A percentile compares a stretch with the other conserved stretches of the same genome.
phyloP scores from a whole-genome alignment of 1,140 invertebrate species.

The Drosophila bocki region DNA sequence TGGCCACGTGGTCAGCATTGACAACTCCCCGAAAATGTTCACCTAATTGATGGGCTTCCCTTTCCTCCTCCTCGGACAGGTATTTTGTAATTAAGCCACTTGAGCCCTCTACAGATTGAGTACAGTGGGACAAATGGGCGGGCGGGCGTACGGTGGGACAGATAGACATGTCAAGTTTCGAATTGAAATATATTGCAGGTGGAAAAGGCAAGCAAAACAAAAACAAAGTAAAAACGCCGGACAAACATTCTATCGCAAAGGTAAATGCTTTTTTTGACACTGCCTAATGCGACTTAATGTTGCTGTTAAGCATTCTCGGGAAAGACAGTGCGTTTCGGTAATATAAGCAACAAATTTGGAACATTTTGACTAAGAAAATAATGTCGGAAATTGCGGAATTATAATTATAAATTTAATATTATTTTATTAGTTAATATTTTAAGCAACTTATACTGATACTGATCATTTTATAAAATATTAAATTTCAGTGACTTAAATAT shows the following conservation, averaged over 20 bases:
- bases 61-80: conserved; percentile 20
- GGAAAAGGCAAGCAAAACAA: conserved; percentile 26
- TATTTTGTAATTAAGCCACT: conserved; percentile 63
- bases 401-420: background rate
- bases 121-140: conserved; percentile 31
- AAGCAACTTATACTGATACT: no score
- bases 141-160: conserved; percentile 12
- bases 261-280: conserved; percentile 79
- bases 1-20: conserved; percentile 54
- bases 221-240: conserved; percentile 10
- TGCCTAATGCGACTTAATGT: conserved; percentile 72
- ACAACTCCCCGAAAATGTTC: conserved; percentile 34
- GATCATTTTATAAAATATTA: no score
- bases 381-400: background rate
- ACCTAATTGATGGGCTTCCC: conserved; percentile 48
- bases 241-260: conserved; percentile 42
- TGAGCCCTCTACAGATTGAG: conserved; percentile 47
- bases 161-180: conserved; percentile 56
- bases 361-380: background rate
- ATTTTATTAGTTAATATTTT: background rate
- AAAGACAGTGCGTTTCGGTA: conserved; percentile 9
- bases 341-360: background rate
- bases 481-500: background rate
- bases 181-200: conserved; percentile 57
- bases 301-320: conserved; percentile 44